Conservation (phyloP, 2,888 invertebrate species). For the Drosophila trichaetosa region DNA sequence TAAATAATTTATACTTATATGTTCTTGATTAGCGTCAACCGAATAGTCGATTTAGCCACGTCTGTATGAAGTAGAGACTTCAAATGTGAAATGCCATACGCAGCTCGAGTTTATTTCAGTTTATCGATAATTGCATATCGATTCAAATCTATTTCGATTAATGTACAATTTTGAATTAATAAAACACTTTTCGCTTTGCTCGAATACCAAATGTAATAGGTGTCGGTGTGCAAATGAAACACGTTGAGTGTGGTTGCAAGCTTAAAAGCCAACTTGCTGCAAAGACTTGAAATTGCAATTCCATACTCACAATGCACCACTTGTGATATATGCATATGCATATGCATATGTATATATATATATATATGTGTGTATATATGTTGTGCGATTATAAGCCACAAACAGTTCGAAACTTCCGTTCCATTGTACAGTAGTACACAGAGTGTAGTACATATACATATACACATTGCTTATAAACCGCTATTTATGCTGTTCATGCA, state of each 20-base stretch:
- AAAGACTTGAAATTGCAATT: constrained; percentile 1
- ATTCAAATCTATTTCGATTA: background rate
- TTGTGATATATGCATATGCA: constrained; percentile 11
- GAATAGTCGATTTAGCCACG: background rate
- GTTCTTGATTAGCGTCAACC: background rate
- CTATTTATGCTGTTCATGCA: constrained; percentile 52
- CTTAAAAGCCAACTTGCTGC: background rate
- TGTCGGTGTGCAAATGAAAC: background rate
- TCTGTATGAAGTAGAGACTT: background rate
- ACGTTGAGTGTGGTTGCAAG: background rate
- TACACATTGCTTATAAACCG: constrained; percentile 1
- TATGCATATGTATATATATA: background rate
- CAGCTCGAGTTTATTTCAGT: background rate
- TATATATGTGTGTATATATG: background rate
- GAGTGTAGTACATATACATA: background rate
- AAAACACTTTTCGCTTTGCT: background rate
- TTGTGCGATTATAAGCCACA: constrained; percentile 9
- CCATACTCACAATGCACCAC: constrained; percentile 1
- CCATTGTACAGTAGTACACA: constrained; percentile 13
- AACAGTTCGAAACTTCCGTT: constrained; percentile 46
- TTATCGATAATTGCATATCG: background rate
- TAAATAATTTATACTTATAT: background rate
- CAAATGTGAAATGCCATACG: background rate
- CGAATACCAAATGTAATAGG: background rate
- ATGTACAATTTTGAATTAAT: background rate